A percentile compares a stretch with the other conserved stretches of the same genome.
Evolutionary conservation across 2,797 vertebrate genomes (phyloP).

Genomic region (Knipowitschia caucasica): DNA sequence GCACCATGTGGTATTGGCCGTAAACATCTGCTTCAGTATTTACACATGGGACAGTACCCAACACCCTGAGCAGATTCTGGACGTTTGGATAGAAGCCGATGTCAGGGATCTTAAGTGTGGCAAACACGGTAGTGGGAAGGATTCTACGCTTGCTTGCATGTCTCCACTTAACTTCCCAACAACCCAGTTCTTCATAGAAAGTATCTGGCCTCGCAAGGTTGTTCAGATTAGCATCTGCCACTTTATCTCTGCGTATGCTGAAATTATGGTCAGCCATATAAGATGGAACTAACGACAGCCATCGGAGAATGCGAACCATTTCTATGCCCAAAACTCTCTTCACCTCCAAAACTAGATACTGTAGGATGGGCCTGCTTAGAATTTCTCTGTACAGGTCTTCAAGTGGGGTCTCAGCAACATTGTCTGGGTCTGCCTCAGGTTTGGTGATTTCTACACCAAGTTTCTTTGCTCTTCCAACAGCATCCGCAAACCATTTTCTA

Average conservation of each 20-base stretch:
- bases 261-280: slow-evolving; percentile 98
- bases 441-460: slow-evolving; percentile 83
- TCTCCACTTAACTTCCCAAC: slow-evolving; percentile 98
- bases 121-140: slow-evolving; percentile 90
- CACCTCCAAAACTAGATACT: slow-evolving; percentile 89
- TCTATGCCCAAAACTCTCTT: slow-evolving; percentile 93
- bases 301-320: slow-evolving; percentile 90
- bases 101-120: slow-evolving; percentile 91
- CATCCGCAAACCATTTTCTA: slow-evolving; percentile 96
- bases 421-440: slow-evolving; percentile 76
- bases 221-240: slow-evolving; percentile 90
- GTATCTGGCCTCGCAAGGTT: slow-evolving; percentile 93
- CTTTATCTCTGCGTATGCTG: slow-evolving; percentile 92
- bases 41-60: slow-evolving; percentile 91
- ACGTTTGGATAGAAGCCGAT: slow-evolving; percentile 97
- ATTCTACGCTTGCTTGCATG: slow-evolving; percentile 93
- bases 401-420: slow-evolving; percentile 74
- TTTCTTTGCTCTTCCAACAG: slow-evolving; percentile 85
- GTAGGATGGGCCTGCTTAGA: slow-evolving; percentile 85
- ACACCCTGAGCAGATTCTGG: slow-evolving; percentile 88
- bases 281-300: slow-evolving; percentile 91
- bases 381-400: slow-evolving; percentile 92
- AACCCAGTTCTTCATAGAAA: slow-evolving; percentile 93
- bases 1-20: slow-evolving; percentile 87
- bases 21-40: slow-evolving; percentile 87